Evolutionary conservation across 2,888 invertebrate species (phyloP), one percentile per base, ranked within the genome.

Genomic region (Cryptus viduatorius): DNA sequence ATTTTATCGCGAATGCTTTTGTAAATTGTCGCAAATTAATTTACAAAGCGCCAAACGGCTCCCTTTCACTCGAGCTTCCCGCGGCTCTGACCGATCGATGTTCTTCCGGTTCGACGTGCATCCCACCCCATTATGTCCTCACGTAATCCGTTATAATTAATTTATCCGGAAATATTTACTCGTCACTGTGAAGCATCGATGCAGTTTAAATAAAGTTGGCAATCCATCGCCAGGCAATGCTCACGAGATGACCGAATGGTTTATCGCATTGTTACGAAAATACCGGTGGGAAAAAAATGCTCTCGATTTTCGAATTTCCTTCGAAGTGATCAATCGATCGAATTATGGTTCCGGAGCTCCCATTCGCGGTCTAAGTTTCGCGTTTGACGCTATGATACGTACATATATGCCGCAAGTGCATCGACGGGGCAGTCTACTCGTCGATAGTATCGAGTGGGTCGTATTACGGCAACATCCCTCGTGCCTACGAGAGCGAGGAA

Each of bases 121-220:
- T 50, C 50, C 59, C 61, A 37, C 64, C 44, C 44, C 44, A 73
- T 75, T 46, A 64, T 69, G 69, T 68, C 44, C 67, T 44, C 50
- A n/a, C 24, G 48, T 56, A 44, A 78, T 82, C 44, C 50, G 73
- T 78, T 82, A 61, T 82, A 73, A 82, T 82, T 67, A 82, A 59
- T 78, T 78, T 44, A 19, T 50, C 44, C 56, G 44, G 24, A 46
- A 16, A 69, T 64, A 71, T 76, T 53, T 76, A 56, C 68, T 61
- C 19, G 53, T 29, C 50, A 31, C 29, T 50, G 68, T 31, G 14
- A 10, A 69, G 31, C 50, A 16, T n/a, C 69, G 31, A n/a, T n/a
- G 50, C 14, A 16, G 48, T 37, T 37, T 37, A 37, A 37, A 37
- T 37, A 7, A 37, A 4, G 37, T 37, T 37, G 7, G 0, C 37